Conservation (phyloP, 1,140 invertebrate species). For the Stenopsyche tienmushanensis region DNA sequence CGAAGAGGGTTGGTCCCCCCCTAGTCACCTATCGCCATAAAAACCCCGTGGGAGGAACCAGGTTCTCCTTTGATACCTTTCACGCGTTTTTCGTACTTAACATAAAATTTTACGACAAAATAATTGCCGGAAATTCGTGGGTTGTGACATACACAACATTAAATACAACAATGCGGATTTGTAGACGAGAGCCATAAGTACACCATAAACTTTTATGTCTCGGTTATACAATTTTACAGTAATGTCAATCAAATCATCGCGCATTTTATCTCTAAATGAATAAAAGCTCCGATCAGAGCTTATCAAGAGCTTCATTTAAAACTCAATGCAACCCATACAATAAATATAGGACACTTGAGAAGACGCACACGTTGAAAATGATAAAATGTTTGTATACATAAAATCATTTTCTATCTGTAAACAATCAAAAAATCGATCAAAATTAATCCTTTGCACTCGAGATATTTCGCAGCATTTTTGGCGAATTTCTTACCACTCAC, state of each 20-base stretch:
- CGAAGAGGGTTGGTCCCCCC: constrained; percentile 1
- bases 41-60: neutral
- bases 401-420: too few relatives aligned
- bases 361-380: too few relatives aligned
- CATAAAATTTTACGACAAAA: constrained; percentile 19
- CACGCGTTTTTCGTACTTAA: neutral
- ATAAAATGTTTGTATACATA: too few relatives aligned
- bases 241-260: neutral
- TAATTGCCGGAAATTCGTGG: constrained; percentile 12
- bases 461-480: too few relatives aligned
- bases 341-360: too few relatives aligned
- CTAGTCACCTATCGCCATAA: neutral
- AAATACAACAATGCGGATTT: neutral
- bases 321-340: too few relatives aligned
- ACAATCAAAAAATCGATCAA: too few relatives aligned
- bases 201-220: neutral
- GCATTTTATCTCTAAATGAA: neutral
- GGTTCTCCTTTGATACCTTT: neutral
- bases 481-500: too few relatives aligned
- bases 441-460: too few relatives aligned
- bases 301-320: too few relatives aligned
- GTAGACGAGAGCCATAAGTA: neutral
- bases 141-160: neutral
- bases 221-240: neutral
- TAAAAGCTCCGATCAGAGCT: neutral